These are phyloP conservation scores for Athalia circularis DNA, from an alignment of 2,888 invertebrate genomes.

Conservation along the genomic window DNA sequence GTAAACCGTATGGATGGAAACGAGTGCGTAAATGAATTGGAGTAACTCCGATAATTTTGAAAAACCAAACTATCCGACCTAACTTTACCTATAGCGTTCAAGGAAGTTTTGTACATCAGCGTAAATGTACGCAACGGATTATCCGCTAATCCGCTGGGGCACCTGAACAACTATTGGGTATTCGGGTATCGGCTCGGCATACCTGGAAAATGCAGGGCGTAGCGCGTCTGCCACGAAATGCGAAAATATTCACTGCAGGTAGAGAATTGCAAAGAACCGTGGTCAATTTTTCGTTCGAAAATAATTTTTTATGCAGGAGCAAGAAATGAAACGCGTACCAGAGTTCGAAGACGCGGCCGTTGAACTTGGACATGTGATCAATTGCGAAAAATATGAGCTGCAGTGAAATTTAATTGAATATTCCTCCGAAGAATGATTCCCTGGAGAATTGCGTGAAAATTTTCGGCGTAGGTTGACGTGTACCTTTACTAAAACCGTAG, in stretches of 20 bases:
- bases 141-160: conserved; percentile 31
- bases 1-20: too few species aligned
- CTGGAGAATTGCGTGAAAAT: conserved; percentile 46
- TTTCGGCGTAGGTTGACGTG: conserved; percentile 29
- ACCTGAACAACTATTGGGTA: conserved; percentile 23
- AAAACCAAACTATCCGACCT: conserved; percentile 11
- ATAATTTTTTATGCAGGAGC: too few species aligned
- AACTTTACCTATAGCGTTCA: neutral
- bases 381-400: too few species aligned
- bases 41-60: neutral
- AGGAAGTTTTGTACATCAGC: conserved; percentile 19
- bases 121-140: conserved; percentile 35
- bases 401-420: neutral
- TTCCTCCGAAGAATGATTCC: conserved; percentile 46
- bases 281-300: too few species aligned
- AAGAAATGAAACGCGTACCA: too few species aligned
- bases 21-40: too few species aligned
- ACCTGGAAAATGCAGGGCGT: neutral
- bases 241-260: too few species aligned
- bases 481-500: conserved; percentile 7
- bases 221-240: neutral
- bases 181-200: conserved; percentile 8
- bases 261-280: too few species aligned
- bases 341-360: too few species aligned
- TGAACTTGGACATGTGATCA: too few species aligned